A percentile compares a stretch with the other conserved stretches of the same genome.
phyloP scores from a whole-genome alignment of 2,888 invertebrate species.

The Laothoe populi region DNA sequence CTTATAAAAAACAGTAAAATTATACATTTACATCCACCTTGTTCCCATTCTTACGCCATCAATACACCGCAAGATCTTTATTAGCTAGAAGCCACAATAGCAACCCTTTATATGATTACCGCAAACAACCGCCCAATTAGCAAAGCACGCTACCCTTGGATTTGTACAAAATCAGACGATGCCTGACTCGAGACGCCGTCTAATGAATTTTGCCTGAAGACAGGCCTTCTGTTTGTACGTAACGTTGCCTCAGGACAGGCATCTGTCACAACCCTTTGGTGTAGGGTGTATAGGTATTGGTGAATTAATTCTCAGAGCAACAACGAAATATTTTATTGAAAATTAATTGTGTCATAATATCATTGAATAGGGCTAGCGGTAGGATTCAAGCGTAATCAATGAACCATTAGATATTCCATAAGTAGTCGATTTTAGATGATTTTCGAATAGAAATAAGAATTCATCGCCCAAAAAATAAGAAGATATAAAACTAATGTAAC shows the following conservation, averaged over 20 bases:
- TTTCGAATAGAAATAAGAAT: no score
- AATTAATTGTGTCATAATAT: no score
- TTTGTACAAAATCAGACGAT: conserved; percentile 28
- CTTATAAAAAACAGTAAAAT: neutral
- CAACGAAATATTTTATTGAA: no score
- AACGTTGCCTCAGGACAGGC: conserved; percentile 40
- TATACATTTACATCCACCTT: neutral
- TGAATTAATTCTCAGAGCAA: neutral
- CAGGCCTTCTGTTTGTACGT: conserved; percentile 55
- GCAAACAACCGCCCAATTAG: conserved; percentile 56
- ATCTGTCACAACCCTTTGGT: conserved; percentile 70
- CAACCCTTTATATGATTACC: conserved; percentile 38
- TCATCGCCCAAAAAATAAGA: no score
- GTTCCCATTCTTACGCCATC: neutral
- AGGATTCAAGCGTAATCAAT: no score
- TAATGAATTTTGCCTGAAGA: conserved; percentile 71
- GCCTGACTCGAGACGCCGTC: conserved; percentile 32
- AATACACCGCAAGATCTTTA: conserved; percentile 13
- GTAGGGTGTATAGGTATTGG: conserved; percentile 38
- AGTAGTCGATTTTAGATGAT: no score
- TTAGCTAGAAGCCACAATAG: conserved; percentile 6
- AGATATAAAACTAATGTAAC: no score
- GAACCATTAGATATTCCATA: no score
- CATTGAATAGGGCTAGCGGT: no score
- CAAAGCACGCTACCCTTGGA: conserved; percentile 33